Evolutionary conservation across 2,888 invertebrate species (phyloP).

Genomic region (Scaptomyza flava): DNA sequence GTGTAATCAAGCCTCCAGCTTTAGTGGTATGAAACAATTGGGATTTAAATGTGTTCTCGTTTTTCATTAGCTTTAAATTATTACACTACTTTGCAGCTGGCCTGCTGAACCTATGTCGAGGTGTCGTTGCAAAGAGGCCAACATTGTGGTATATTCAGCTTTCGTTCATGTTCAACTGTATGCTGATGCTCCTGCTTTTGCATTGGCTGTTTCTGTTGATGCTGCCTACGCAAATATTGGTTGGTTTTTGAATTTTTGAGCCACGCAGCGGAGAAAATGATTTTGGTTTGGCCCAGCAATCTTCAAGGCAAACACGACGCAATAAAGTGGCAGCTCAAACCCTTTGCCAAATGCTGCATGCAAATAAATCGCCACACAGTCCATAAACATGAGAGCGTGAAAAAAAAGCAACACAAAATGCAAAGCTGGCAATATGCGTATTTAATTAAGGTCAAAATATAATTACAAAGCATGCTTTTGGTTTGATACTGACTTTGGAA

Average conservation of each 20-base stretch:
- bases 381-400: slow-evolving; percentile 14
- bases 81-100: slow-evolving; percentile 17
- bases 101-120: not conserved
- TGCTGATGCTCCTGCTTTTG: slow-evolving; percentile 5
- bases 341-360: slow-evolving; percentile 33
- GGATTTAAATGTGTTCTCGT: not conserved
- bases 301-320: slow-evolving; percentile 36
- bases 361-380: slow-evolving; percentile 35
- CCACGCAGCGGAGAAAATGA: slow-evolving; percentile 11
- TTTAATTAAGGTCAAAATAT: slow-evolving; percentile 76
- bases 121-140: slow-evolving; percentile 22
- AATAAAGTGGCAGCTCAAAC: slow-evolving; percentile 39
- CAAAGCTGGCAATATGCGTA: slow-evolving; percentile 67
- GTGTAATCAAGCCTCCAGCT: not conserved
- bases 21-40: not conserved
- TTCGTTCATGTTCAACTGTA: slow-evolving; percentile 11
- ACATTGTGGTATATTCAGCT: slow-evolving; percentile 23
- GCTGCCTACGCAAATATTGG: slow-evolving; percentile 51
- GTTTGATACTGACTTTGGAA: no score
- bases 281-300: slow-evolving; percentile 25
- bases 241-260: slow-evolving; percentile 27
- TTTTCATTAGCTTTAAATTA: slow-evolving; percentile 35
- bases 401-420: slow-evolving; percentile 27
- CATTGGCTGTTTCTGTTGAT: not conserved
- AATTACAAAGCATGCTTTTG: slow-evolving; percentile 18